Conservation (phyloP, 2,888 invertebrate species). For the Cremastobaeus sp. region DNA sequence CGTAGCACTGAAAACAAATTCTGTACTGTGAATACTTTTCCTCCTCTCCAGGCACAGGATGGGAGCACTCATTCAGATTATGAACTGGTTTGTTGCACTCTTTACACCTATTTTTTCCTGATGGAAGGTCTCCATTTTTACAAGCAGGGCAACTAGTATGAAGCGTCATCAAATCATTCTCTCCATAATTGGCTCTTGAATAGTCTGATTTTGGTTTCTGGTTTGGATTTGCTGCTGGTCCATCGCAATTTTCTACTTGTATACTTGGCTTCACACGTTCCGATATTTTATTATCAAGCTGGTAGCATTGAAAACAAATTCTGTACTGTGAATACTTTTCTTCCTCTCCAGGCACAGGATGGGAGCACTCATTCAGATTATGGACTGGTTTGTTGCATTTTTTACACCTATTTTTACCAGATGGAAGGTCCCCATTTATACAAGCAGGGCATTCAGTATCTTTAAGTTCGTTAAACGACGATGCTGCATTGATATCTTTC, state of each 20-base stretch:
- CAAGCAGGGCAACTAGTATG: not conserved
- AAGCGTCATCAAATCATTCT: too few relatives aligned
- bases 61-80: not conserved
- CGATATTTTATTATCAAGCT: too few relatives aligned
- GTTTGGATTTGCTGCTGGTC: not conserved
- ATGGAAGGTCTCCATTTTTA: not conserved
- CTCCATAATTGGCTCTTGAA: too few relatives aligned
- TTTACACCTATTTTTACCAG: too few relatives aligned
- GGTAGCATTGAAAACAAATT: constrained; percentile 1
- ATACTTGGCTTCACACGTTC: too few relatives aligned
- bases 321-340: not conserved
- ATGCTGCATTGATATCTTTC: too few relatives aligned
- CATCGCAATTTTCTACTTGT: too few relatives aligned
- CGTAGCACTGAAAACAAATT: not conserved
- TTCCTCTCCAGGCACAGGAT: not conserved
- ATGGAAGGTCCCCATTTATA: too few relatives aligned
- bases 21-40: not conserved
- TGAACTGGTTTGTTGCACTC: not conserved
- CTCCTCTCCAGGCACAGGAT: not conserved
- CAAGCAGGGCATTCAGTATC: too few relatives aligned
- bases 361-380: not conserved
- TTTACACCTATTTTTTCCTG: not conserved
- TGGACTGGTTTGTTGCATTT: not conserved
- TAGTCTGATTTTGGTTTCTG: too few relatives aligned
- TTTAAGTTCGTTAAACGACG: too few relatives aligned